phyloP scores from a whole-genome alignment of 2,113 vertebrate species.

The Carlito syrichta region DNA sequence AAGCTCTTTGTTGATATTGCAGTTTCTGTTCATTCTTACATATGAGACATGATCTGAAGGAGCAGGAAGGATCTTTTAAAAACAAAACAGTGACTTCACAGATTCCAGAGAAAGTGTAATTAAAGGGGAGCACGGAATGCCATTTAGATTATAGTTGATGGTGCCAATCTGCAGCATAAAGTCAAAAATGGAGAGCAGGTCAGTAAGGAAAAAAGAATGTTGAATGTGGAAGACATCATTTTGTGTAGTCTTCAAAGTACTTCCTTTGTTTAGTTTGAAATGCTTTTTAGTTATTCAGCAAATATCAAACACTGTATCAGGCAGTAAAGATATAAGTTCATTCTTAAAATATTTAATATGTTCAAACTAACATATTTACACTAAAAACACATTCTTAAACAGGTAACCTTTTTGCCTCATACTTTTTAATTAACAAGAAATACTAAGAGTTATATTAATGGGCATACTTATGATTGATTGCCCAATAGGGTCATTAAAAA shows the following conservation, averaged over 20 bases:
- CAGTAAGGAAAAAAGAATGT: neutral
- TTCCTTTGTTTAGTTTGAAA: conserved; percentile 24
- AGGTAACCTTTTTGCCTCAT: neutral
- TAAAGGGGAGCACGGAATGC: neutral
- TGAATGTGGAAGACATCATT: neutral
- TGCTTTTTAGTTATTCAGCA: neutral
- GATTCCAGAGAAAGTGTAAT: conserved; percentile 15
- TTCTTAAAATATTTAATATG: conserved; percentile 14
- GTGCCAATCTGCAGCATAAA: neutral
- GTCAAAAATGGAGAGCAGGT: neutral
- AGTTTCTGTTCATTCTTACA: conserved; percentile 13
- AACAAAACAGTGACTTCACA: neutral
- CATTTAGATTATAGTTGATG: neutral
- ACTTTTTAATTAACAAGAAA: conserved; percentile 28
- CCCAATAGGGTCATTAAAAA: neutral
- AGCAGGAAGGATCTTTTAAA: conserved; percentile 35
- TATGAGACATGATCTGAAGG: conserved; percentile 6
- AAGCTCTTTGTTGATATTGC: conserved; percentile 18
- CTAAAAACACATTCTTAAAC: neutral
- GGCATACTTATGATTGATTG: conserved; percentile 1
- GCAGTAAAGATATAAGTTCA: neutral
- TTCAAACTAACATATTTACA: neutral
- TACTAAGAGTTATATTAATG: neutral
- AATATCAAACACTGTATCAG: neutral
- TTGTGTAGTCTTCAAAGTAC: neutral